These are phyloP conservation scores for Synanceia verrucosa DNA, from an alignment of 2,797 vertebrate genomes.

Conservation along the genomic window DNA sequence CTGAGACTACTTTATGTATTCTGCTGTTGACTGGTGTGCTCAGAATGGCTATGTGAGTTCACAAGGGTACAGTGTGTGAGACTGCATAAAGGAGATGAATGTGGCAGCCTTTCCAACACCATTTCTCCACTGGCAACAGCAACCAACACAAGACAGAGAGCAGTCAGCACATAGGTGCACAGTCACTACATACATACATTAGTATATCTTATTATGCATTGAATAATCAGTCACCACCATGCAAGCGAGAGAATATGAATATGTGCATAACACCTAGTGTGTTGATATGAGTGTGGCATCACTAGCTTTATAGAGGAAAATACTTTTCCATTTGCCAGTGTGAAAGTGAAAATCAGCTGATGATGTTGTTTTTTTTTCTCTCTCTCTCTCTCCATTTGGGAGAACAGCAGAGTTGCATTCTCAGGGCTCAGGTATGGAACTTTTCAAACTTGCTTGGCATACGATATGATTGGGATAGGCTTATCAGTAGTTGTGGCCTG, in stretches of 20 bases:
- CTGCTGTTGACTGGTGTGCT: conserved; percentile 51
- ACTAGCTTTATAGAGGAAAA: background rate
- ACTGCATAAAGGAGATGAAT: conserved; percentile 40
- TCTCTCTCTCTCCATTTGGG: background rate
- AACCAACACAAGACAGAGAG: background rate
- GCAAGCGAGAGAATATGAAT: background rate
- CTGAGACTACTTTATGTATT: conserved; percentile 41
- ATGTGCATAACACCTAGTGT: background rate
- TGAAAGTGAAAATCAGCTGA: conserved; percentile 8
- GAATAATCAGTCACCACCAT: background rate
- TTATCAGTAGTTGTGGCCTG: conserved; percentile 26
- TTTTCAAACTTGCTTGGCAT: conserved; percentile 1
- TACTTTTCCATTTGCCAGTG: background rate
- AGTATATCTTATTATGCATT: background rate
- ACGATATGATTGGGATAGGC: background rate
- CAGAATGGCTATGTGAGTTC: conserved; percentile 42
- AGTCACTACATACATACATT: background rate
- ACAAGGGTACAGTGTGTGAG: conserved; percentile 30
- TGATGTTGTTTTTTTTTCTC: background rate
- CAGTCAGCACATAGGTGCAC: conserved; percentile 8
- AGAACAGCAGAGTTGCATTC: conserved; percentile 6
- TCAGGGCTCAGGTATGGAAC: background rate
- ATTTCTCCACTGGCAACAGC: conserved; percentile 6
- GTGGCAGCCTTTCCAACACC: conserved; percentile 30
- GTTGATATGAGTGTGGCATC: conserved; percentile 11